Evolutionary conservation across 2,888 invertebrate species (phyloP), one percentile per base, ranked within the genome.

Genomic region (Ochropleura plecta): DNA sequence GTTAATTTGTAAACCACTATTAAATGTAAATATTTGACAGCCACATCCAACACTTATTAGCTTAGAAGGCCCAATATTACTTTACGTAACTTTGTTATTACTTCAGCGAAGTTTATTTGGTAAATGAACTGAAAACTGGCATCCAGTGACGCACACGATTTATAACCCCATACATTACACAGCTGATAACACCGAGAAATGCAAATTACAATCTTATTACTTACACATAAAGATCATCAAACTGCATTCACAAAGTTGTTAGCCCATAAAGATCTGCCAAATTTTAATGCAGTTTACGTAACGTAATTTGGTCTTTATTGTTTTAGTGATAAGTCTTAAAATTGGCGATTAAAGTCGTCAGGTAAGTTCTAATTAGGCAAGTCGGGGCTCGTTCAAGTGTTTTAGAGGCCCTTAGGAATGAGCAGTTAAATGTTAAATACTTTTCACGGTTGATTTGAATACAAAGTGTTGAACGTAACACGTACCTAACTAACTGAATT

Each of bases 61-160:
- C 76, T 82, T 79, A 72, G 70, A 74, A 76, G 73, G 5, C 72
- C 88, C 86, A 90, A 94, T 93, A 93, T 94, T 91, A 92, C 94
- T 92, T 90, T 82, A 88, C 84, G 85, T 89, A 94, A 94, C 93
- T 94, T 94, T 92, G 91, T 93, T 95, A 94, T 94, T 93, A 94
- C 95, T 94, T 93, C 83, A 90, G 83, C 90, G 84, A 91, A 95
- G 92, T 95, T 95, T 94, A 94, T 94, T 94, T 93, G 92, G 92
- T 92, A 94, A 93, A 94, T 95, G 94, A 94, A 93, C 93, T 92
- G 93, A 90, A 92, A 93, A 92, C 93, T 89, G 91, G 91, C 91
- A 93, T 92, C 93, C 93, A 92, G 89, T 88, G 89, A 92, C 91
- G 90, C 88, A 90, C 91, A 76, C 90, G 88, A 94, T 93, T 94